A percentile compares a stretch with the other conserved stretches of the same genome.
Conservation (phyloP, 2,888 invertebrate species). For the Meloe dianella region DNA sequence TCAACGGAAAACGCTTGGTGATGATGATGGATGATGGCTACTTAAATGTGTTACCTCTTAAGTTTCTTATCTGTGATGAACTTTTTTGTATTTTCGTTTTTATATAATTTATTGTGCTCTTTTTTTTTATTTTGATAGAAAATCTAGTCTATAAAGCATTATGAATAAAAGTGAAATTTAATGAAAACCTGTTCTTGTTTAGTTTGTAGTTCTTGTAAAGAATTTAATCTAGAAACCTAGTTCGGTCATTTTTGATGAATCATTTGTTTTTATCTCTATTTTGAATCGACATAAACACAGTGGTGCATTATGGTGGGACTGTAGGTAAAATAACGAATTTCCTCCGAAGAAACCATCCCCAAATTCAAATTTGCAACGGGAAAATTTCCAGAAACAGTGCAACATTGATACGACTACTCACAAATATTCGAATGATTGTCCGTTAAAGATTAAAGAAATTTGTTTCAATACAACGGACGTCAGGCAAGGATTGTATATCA, state of each 20-base stretch:
- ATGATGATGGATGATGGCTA: too few species aligned
- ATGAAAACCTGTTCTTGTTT: background rate
- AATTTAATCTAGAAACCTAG: slow-evolving; percentile 28
- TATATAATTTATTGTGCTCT: background rate
- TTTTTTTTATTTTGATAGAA: slow-evolving; percentile 12
- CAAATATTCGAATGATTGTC: too few species aligned
- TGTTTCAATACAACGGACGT: too few species aligned
- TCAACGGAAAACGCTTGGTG: background rate
- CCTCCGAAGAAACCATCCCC: too few species aligned
- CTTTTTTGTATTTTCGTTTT: background rate
- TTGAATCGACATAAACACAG: too few species aligned
- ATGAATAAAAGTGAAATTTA: slow-evolving; percentile 8
- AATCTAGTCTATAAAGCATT: background rate
- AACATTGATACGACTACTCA: too few species aligned
- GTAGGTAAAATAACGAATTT: too few species aligned
- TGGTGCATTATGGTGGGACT: too few species aligned
- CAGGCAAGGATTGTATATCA: too few species aligned
- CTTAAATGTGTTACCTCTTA: background rate
- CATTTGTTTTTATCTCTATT: background rate
- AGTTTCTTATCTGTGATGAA: slow-evolving; percentile 15
- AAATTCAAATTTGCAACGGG: too few species aligned
- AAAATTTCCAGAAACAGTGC: too few species aligned
- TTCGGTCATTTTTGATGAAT: slow-evolving; percentile 7
- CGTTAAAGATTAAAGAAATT: too few species aligned
- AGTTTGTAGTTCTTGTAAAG: background rate